These are phyloP conservation scores for Erpornis zantholeuca DNA, from an alignment of 2,113 vertebrate species.

Conservation along the genomic window DNA sequence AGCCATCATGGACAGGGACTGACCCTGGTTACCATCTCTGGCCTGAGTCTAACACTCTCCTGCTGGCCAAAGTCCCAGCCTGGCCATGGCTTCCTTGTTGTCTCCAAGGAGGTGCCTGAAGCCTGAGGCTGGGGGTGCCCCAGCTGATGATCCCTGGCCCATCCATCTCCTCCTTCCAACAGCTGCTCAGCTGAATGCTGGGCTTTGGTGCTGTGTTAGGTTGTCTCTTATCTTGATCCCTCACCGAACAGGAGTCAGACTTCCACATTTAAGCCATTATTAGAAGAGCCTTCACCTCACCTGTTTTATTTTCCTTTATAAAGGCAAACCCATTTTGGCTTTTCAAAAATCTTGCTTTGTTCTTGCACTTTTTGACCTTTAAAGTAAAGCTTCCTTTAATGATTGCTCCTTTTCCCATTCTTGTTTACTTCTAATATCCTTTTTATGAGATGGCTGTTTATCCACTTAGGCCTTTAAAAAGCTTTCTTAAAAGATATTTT, in stretches of 20 bases:
- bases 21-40: not conserved
- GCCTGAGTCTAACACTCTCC: not conserved
- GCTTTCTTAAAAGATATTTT: not conserved
- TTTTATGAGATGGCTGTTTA: slow-evolving; percentile 50
- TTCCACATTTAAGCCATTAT: not conserved
- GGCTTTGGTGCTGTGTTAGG: not conserved
- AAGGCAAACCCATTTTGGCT: not conserved
- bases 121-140: too few species aligned
- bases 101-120: not conserved
- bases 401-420: not conserved
- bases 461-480: slow-evolving; percentile 8
- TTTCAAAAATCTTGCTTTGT: not conserved
- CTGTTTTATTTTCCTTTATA: not conserved
- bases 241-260: not conserved
- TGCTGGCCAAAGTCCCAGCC: not conserved
- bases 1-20: not conserved
- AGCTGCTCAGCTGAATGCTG: not conserved
- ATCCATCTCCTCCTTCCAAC: not conserved
- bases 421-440: slow-evolving; percentile 14
- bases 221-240: not conserved
- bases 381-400: not conserved
- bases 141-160: not conserved
- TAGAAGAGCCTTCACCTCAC: not conserved
- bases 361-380: slow-evolving; percentile 7
- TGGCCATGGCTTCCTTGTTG: fast-evolving